Base-by-base conservation (phyloP, 2,888 invertebrate genomes). In the Caenorhabditis becei region DNA sequence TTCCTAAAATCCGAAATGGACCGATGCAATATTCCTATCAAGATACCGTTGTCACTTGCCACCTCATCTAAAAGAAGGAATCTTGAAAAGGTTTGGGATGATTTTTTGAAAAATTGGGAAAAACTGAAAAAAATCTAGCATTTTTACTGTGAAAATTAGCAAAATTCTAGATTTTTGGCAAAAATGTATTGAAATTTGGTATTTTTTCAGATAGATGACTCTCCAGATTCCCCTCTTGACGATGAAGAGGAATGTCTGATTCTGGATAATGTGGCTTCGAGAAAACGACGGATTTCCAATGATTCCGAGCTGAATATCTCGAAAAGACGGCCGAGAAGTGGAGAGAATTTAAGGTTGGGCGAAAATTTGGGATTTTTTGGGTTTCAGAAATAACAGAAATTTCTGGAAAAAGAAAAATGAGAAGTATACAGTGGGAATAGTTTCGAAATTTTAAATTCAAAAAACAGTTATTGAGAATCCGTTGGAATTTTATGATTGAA, bases 261-360 rank as follows among this genome's bases (percentile, higher is more conserved):
- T 58, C 26, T 65, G 20, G 65, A 26, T 16, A 37, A 11, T 16
- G 49, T 61, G 10, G 59, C 75, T 0, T 61, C 66, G 1, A 51
- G 75, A 61, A 75, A 75, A 75, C 66, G 75, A 8, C 16, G 61
- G 14, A 58, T 20, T 20, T 74, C 59, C 10, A 35, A 26, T 7
- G 18, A 41, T 24, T 41, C 32, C 16, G 65, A 74, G 2, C 11
- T 8, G 4, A 65, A 23, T 11, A 2, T 24, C 4, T 20, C 59
- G 20, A 74, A 74, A 59, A 18, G 74, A 44, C 18, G 26, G 28
- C 58, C 49, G 20, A 35, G 53, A 28, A 66, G 65, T 18, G 63
- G 37, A 26, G 72, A 72, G 18, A 63, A 72, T 58, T 35, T 20
- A 16, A 59, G 51, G 74, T 74, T 1, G 24, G 16, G n/a, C n/a